These are phyloP conservation scores for Panthera leo DNA, from an alignment of 2,113 vertebrate species.

Conservation along the genomic window DNA sequence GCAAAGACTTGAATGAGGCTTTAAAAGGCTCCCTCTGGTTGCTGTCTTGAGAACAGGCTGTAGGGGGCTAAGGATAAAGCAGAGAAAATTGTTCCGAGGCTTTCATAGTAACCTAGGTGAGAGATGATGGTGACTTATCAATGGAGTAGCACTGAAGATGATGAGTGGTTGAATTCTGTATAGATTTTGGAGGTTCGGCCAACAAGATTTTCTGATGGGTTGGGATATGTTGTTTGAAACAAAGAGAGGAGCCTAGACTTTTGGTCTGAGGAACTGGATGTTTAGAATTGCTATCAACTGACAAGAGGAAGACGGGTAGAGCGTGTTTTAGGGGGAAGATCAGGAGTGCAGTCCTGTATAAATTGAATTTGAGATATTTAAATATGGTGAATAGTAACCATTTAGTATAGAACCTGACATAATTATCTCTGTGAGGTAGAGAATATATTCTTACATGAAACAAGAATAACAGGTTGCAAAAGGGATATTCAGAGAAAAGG, in stretches of 20 bases:
- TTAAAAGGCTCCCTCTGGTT: not conserved
- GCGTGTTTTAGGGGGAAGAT: not conserved
- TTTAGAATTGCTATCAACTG: not conserved
- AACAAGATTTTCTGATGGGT: not conserved
- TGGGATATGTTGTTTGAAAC: not conserved
- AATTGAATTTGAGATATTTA: slow-evolving; percentile 14
- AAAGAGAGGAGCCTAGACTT: not conserved
- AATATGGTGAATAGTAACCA: not conserved
- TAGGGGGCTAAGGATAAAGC: not conserved
- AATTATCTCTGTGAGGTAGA: not conserved
- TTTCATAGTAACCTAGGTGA: not conserved
- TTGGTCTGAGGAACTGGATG: not conserved
- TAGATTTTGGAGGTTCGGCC: not conserved
- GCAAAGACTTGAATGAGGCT: not conserved
- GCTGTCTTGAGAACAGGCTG: not conserved
- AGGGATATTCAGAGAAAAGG: not conserved
- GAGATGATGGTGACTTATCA: not conserved
- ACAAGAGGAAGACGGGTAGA: not conserved
- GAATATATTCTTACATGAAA: not conserved
- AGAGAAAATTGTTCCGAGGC: slow-evolving; percentile 16
- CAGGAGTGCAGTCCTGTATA: not conserved
- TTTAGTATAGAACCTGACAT: not conserved
- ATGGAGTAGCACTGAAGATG: not conserved
- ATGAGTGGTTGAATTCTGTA: not conserved
- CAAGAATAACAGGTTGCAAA: not conserved